Conservation (phyloP, 1,140 invertebrate genomes). For the Drosophila persimilis region DNA sequence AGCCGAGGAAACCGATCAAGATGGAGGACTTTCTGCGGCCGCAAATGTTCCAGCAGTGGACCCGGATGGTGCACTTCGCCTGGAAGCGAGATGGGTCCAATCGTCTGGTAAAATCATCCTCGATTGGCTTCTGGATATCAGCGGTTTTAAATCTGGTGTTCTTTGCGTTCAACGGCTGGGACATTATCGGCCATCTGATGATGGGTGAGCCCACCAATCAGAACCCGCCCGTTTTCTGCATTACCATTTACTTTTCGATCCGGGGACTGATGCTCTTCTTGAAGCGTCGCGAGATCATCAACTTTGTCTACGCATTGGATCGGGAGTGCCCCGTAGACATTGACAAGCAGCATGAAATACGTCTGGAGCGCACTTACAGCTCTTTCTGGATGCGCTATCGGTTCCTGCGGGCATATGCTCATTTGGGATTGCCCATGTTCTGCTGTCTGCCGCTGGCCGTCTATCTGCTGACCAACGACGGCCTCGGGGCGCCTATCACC, state of each 20-base stretch:
- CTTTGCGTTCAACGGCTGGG: slow-evolving; percentile 13
- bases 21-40: slow-evolving; percentile 36
- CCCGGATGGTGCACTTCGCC: slow-evolving; percentile 12
- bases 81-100: slow-evolving; percentile 28
- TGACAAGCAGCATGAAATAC: slow-evolving; percentile 8
- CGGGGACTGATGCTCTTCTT: slow-evolving; percentile 43
- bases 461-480: slow-evolving; percentile 29
- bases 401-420: slow-evolving; percentile 8
- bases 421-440: not conserved
- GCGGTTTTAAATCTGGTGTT: slow-evolving; percentile 13
- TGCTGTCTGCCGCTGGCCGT: slow-evolving; percentile 11
- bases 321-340: slow-evolving; percentile 40
- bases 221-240: slow-evolving; percentile 42
- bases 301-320: slow-evolving; percentile 45
- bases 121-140: not conserved
- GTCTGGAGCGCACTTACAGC: slow-evolving; percentile 10
- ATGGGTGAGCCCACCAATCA: slow-evolving; percentile 3
- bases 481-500: slow-evolving; percentile 10
- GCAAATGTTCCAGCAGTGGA: slow-evolving; percentile 9
- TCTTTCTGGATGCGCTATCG: slow-evolving; percentile 16
- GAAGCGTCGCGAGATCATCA: slow-evolving; percentile 38
- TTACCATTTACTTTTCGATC: slow-evolving; percentile 40
- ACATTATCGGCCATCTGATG: not conserved
- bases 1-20: slow-evolving; percentile 2
- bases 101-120: slow-evolving; percentile 25